Conservation (phyloP, 2,888 invertebrate genomes). For the Melikaiella ostensackeni region DNA sequence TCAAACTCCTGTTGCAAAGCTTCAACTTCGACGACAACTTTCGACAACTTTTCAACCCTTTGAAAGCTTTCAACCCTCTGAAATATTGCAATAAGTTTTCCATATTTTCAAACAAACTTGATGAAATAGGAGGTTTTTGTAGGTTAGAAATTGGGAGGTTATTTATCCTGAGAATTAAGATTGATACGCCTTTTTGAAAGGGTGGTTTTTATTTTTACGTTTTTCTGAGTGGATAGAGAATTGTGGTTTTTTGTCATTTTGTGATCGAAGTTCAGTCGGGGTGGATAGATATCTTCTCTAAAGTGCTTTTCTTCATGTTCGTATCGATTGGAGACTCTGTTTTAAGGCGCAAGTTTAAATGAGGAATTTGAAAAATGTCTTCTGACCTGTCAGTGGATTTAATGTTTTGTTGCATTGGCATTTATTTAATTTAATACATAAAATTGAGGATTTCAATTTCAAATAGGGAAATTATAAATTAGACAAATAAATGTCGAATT, state of each 20-base stretch:
- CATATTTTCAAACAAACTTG: not conserved
- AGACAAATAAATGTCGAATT: too few species aligned
- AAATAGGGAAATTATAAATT: not conserved
- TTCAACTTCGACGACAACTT: not conserved
- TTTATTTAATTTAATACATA: not conserved
- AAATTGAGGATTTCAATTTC: not conserved
- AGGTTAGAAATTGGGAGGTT: constrained; percentile 1
- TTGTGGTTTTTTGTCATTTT: not conserved
- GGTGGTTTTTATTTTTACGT: not conserved
- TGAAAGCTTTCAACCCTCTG: not conserved
- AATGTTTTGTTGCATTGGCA: not conserved
- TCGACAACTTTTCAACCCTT: not conserved
- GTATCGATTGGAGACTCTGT: constrained; percentile 35
- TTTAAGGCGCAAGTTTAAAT: constrained; percentile 35
- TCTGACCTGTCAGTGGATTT: not conserved
- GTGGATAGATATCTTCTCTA: not conserved
- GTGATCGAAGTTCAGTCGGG: not conserved
- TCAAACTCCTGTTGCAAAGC: not conserved
- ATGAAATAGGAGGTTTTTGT: not conserved
- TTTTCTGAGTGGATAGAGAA: not conserved
- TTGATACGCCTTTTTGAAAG: not conserved
- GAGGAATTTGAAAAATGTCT: constrained; percentile 23
- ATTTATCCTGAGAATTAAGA: not conserved
- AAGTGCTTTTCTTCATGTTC: constrained; percentile 20
- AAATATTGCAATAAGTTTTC: not conserved